Evolutionary conservation across 2,797 vertebrate species (phyloP).

Genomic region (Galagoides demidoff): DNA sequence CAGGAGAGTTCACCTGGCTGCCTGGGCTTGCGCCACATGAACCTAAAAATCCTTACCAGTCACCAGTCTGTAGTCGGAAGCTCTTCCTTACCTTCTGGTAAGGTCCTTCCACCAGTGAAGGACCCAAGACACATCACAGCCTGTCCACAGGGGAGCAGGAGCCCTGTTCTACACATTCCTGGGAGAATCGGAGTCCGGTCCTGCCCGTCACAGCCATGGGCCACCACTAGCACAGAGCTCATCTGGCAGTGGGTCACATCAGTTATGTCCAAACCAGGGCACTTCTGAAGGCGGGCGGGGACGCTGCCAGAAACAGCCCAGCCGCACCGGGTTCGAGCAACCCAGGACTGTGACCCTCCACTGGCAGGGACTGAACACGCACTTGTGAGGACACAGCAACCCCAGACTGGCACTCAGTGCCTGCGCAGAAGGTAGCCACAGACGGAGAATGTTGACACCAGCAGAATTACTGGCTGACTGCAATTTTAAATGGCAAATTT

Average conservation of each 20-base stretch:
- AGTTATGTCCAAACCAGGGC: not conserved
- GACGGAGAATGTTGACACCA: not conserved
- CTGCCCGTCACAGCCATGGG: not conserved
- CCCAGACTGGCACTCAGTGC: not conserved
- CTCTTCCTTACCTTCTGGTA: no score
- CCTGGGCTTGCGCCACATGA: not conserved
- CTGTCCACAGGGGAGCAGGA: not conserved
- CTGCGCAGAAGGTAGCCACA: not conserved
- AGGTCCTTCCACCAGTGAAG: not conserved
- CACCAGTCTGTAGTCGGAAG: not conserved
- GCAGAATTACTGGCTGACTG: not conserved
- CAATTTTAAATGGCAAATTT: no score
- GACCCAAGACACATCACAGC: not conserved
- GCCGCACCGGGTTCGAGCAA: not conserved
- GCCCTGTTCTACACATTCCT: not conserved
- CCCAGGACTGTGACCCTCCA: no score
- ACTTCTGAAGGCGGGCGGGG: no score
- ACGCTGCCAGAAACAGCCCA: rapidly evolving
- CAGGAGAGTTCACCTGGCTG: not conserved
- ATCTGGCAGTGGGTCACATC: not conserved
- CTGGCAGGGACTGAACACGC: no score
- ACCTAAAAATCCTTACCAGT: not conserved
- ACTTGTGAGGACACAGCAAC: no score
- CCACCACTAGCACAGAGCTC: not conserved
- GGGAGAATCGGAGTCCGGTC: not conserved